Evolutionary conservation across 2,113 vertebrate genomes (phyloP), one percentile per base, ranked within the genome.

Genomic region (Thamnophis sirtalis): DNA sequence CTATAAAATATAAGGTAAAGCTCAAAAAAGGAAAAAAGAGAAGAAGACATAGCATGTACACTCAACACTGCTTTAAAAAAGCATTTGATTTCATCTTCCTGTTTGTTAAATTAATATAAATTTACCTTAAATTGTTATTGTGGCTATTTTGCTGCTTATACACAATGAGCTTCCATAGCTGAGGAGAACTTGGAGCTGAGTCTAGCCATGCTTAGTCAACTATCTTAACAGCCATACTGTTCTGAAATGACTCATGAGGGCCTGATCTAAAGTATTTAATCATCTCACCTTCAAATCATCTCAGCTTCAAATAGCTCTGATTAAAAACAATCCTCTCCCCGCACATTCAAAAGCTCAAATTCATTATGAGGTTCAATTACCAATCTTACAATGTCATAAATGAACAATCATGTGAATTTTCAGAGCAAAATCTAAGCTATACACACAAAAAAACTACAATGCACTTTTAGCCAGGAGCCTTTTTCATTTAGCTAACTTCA

Each of bases 291-390:
- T 80, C n/a, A 28, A 68, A 68, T 68, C 43, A 43, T 43, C 43
- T 43, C 43, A 43, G 26, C 28, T 68, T 68, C 28, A 33, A 80
- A 80, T 80, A 19, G n/a, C 68, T 80, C n/a, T 38, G 68, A 80
- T 80, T 7, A 19, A 8, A 33, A 9, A 9, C 5, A 68, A 0
- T 0, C 0, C 73, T 80, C 33, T 43, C 5, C 17, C 7, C 3
- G 3, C 17, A 43, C 17, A 4, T 80, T 43, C 73, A 80, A 33
- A 17, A 43, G 17, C 33, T 80, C 73, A 80, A 38, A 80, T 38
- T 80, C 15, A 80, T 80, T 80, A 38, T 21, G 6, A 21, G 33
- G 33, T 43, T 80, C 73, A 43, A 80, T 80, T 43, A 43, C 73
- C 7, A 38, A 43, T 80, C 73, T 38, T 80, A 80, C 17, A 43